Evolutionary conservation across 2,888 invertebrate genomes (phyloP).

Genomic region (Chelonus formosanus): DNA sequence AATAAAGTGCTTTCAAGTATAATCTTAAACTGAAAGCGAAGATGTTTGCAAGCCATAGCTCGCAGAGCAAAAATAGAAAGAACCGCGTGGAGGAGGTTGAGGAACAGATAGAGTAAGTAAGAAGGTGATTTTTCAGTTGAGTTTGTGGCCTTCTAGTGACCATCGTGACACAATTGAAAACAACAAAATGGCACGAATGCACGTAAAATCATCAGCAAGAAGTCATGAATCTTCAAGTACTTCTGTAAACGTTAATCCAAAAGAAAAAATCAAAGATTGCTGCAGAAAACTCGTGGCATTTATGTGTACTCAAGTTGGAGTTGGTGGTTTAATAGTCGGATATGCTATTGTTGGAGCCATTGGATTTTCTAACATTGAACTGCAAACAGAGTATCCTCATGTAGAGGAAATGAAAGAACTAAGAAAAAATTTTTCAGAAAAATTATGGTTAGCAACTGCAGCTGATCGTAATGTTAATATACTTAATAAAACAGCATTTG

Average conservation of each 20-base stretch:
- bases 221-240: slow-evolving; percentile 74
- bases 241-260: slow-evolving; percentile 73
- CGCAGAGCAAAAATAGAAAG: too few species aligned
- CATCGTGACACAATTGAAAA: slow-evolving; percentile 13
- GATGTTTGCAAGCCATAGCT: too few species aligned
- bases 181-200: slow-evolving; percentile 49
- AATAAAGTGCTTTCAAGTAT: too few species aligned
- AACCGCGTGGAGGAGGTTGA: too few species aligned
- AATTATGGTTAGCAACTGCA: slow-evolving; percentile 76
- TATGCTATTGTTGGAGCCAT: slow-evolving; percentile 88
- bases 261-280: slow-evolving; percentile 84
- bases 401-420: slow-evolving; percentile 63
- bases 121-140: too few species aligned
- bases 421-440: slow-evolving; percentile 70
- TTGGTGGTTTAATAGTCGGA: slow-evolving; percentile 86
- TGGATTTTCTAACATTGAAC: slow-evolving; percentile 82
- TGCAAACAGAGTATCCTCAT: slow-evolving; percentile 67
- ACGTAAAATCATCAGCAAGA: slow-evolving; percentile 70
- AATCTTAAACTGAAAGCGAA: too few species aligned
- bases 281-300: slow-evolving; percentile 87
- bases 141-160: too few species aligned
- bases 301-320: slow-evolving; percentile 90
- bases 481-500: slow-evolving; percentile 75
- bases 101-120: too few species aligned
- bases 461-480: slow-evolving; percentile 69